A percentile compares a stretch with the other conserved stretches of the same genome.
Evolutionary conservation across 2,797 vertebrate genomes (phyloP).

Genomic region (Iguana delicatissima): DNA sequence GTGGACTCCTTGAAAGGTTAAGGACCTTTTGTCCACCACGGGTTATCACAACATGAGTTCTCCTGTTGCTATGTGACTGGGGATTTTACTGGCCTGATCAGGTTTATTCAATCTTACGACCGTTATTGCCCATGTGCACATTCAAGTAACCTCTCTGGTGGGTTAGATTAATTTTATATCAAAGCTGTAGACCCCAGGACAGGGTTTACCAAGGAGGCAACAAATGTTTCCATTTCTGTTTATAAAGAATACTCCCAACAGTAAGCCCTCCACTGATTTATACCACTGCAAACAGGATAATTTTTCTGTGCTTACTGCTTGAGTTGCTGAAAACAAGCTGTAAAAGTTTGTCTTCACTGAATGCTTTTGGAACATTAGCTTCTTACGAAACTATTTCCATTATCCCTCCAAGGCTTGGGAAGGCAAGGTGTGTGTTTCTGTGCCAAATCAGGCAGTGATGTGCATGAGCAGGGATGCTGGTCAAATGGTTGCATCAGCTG

Average conservation of each 20-base stretch:
- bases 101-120: no score
- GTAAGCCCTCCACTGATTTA: neutral
- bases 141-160: no score
- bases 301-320: neutral
- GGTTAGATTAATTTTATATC: no score
- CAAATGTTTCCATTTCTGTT: neutral
- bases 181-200: no score
- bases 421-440: neutral
- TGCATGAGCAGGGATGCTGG: neutral
- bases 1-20: no score
- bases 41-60: no score
- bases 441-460: neutral
- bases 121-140: no score
- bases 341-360: neutral
- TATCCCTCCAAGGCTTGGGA: neutral
- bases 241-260: neutral
- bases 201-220: no score
- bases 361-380: neutral
- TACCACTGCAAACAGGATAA: neutral
- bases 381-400: slow-evolving; percentile 19
- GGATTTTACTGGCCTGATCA: no score
- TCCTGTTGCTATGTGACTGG: no score
- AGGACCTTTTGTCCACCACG: no score
- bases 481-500: neutral
- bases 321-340: neutral